phyloP scores from a whole-genome alignment of 2,888 invertebrate species.

The Parasteatoda lunata region DNA sequence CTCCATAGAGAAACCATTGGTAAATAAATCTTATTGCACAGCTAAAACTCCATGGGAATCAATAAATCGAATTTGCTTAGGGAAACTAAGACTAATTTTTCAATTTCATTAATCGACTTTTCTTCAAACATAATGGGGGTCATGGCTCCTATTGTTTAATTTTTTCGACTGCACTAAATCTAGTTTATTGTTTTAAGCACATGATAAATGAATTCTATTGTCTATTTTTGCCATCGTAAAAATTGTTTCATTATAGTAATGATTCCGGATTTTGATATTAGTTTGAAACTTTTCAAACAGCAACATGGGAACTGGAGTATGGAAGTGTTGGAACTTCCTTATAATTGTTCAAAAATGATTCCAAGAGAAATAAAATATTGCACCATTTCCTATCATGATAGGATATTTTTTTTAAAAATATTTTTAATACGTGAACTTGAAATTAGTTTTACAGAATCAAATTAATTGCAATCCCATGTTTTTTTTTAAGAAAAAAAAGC shows the following conservation, averaged over 20 bases:
- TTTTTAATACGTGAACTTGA: no score
- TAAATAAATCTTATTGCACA: not conserved
- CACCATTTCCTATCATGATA: no score
- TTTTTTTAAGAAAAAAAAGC: no score
- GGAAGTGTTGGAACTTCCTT: not conserved
- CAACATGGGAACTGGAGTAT: not conserved
- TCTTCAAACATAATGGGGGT: conserved; percentile 40
- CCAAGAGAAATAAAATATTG: no score
- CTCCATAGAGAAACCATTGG: no score
- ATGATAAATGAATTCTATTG: conserved; percentile 37
- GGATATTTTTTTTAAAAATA: no score
- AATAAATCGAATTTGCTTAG: conserved; percentile 17
- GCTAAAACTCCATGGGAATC: not conserved
- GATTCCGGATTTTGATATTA: not conserved
- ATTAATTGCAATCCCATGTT: no score
- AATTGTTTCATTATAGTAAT: conserved; percentile 50
- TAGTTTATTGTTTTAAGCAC: conserved; percentile 42
- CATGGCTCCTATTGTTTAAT: conserved; percentile 40
- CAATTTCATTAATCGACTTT: conserved; percentile 34
- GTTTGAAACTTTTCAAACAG: not conserved
- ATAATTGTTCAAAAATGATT: not conserved
- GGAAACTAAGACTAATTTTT: conserved; percentile 13
- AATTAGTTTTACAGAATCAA: no score
- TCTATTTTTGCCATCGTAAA: conserved; percentile 14
- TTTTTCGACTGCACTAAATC: conserved; percentile 7